Evolutionary conservation across 2,888 invertebrate genomes (phyloP).

Genomic region (Brachypalpus laphriformis): DNA sequence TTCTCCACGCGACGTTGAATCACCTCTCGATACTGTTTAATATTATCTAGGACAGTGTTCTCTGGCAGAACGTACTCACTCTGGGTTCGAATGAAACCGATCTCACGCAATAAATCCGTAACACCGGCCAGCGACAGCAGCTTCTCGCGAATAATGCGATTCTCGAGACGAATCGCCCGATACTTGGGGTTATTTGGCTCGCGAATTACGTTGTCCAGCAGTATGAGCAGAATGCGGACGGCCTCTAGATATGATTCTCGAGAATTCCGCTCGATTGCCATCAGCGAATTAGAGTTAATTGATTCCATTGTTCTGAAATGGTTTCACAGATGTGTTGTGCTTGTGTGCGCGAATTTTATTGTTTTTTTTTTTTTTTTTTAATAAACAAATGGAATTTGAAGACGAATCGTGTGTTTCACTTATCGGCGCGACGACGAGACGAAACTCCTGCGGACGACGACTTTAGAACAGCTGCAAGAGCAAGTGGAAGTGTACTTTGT

Average conservation of each 20-base stretch:
- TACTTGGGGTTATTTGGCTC: slow-evolving; percentile 81
- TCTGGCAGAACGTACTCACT: slow-evolving; percentile 78
- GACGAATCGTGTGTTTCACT: slow-evolving; percentile 34
- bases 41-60: slow-evolving; percentile 78
- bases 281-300: slow-evolving; percentile 72
- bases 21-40: slow-evolving; percentile 80
- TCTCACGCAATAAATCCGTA: slow-evolving; percentile 78
- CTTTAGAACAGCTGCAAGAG: slow-evolving; percentile 12
- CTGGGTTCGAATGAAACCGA: slow-evolving; percentile 79
- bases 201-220: slow-evolving; percentile 81
- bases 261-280: slow-evolving; percentile 76
- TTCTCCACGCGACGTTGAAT: slow-evolving; percentile 72
- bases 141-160: slow-evolving; percentile 81
- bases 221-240: slow-evolving; percentile 80
- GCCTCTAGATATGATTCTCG: slow-evolving; percentile 80
- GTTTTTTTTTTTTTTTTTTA: slow-evolving; percentile 19
- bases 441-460: neutral
- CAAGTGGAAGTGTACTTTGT: slow-evolving; percentile 17
- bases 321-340: slow-evolving; percentile 31
- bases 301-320: slow-evolving; percentile 72
- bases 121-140: slow-evolving; percentile 79
- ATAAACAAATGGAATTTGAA: slow-evolving; percentile 28
- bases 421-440: slow-evolving; percentile 7
- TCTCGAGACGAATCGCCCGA: slow-evolving; percentile 80
- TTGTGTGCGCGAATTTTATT: slow-evolving; percentile 38